Conservation (phyloP, 2,113 vertebrate species). For the Carassius carassius region DNA sequence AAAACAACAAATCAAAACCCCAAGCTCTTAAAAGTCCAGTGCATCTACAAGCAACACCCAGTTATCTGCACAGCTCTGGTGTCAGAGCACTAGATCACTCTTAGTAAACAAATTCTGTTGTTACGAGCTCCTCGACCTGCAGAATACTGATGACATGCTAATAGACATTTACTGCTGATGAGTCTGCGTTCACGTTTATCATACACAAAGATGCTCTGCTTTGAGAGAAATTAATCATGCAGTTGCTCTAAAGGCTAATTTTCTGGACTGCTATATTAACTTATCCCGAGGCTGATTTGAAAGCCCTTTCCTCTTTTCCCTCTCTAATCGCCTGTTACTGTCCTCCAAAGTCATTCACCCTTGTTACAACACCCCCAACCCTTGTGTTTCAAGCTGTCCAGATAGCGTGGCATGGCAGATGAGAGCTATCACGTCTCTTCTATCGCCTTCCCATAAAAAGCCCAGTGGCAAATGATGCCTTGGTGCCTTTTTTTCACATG, state of each 20-base stretch:
- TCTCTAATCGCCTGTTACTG: not conserved
- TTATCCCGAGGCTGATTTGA: not conserved
- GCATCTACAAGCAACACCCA: constrained; percentile 13
- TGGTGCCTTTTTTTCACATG: not conserved
- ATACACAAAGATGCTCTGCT: not conserved
- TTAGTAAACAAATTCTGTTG: constrained; percentile 40
- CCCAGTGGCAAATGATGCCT: not conserved
- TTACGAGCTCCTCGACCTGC: not conserved
- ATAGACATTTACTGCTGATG: constrained; percentile 27
- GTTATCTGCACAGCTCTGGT: constrained; percentile 39
- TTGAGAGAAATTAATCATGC: not conserved
- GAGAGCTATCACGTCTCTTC: not conserved
- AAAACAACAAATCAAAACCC: not conserved
- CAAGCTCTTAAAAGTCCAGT: not conserved
- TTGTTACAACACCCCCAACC: not conserved
- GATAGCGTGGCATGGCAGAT: not conserved
- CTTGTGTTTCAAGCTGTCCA: not conserved
- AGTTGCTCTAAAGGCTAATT: not conserved
- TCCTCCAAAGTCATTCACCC: not conserved
- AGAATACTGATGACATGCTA: constrained; percentile 27
- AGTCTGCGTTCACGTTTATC: not conserved
- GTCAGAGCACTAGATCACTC: constrained; percentile 3
- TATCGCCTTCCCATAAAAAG: constrained; percentile 15
- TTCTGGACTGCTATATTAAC: not conserved
- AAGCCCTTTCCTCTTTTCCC: not conserved